Conservation (phyloP, 1,140 invertebrate genomes). For the Acyrthosiphon pisum region DNA sequence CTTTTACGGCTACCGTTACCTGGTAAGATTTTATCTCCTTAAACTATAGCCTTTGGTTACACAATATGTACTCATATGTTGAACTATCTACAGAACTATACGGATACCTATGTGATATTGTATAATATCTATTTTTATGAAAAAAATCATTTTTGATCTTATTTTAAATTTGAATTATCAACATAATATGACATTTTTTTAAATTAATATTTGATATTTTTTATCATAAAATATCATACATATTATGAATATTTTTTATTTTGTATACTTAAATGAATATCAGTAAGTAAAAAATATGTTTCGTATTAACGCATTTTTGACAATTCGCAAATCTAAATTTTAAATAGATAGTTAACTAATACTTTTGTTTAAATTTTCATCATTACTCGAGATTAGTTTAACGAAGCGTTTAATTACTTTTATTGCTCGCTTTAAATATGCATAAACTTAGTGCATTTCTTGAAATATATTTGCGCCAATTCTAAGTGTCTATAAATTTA, state of each 20-base stretch:
- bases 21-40: background rate
- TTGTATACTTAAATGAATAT: background rate
- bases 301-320: background rate
- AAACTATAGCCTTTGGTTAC: background rate
- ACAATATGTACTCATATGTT: background rate
- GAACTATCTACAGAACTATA: background rate
- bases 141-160: too few relatives aligned
- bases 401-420: background rate
- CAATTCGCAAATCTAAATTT: background rate
- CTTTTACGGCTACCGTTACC: conserved; percentile 29
- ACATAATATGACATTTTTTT: background rate
- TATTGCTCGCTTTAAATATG: background rate
- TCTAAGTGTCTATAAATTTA: background rate
- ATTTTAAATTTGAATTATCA: background rate
- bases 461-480: background rate
- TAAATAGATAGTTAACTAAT: background rate
- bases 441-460: background rate
- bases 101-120: background rate
- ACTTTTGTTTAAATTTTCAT: background rate
- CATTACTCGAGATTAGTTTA: background rate
- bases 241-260: background rate
- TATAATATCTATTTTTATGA: background rate
- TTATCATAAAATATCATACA: background rate
- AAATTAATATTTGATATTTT: background rate
- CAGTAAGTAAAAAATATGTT: background rate